Evolutionary conservation across 2,797 vertebrate species (phyloP), one percentile per base, ranked within the genome.

Genomic region (Galagoides demidoff): DNA sequence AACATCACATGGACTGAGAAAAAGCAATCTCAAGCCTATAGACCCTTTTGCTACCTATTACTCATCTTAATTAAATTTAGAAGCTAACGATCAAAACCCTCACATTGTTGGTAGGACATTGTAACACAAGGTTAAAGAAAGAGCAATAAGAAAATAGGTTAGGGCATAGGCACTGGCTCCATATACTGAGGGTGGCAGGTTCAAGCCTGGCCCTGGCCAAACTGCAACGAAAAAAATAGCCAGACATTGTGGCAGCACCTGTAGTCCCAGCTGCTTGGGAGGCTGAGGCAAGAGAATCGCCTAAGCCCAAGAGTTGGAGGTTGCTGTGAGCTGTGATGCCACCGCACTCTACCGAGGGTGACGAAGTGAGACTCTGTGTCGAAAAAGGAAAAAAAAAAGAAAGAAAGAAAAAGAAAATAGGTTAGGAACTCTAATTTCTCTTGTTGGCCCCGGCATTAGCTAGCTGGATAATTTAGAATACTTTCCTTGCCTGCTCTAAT

Each of bases 1-100:
- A 83, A 88, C 95, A 95, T 97, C 92, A 95, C 94, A 95, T 66
- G 76, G 86, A 68, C 61, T 43, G 83, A 91, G 76, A 70, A 59
- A 92, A 61, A 77, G 66, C 63, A 73, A 31, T 70, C 45, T 31
- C 92, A 84, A 90, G 70, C 87, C 49, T 66, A 2, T 25, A 81
- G 93, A 78, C 94, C 77, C 12, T 79, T 93, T 63, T 64, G 43
- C 34, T 52, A 31, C 31, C 68, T 90, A 1, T 85, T 83, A 66
- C 78, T 91, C 81, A 66, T 61, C 71, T 88, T 76, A 91, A 92
- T 90, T 37, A 43, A 55, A 34, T 81, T 93, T 79, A 90, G 76
- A 93, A 85, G 83, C 71, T 55, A 61, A 63, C 79, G 68, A 93
- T 95, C 49, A 81, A 89, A 96, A 96, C 94, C 29, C 45, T 76